Conservation (phyloP, 2,797 vertebrate genomes). For the Chelmon rostratus region DNA sequence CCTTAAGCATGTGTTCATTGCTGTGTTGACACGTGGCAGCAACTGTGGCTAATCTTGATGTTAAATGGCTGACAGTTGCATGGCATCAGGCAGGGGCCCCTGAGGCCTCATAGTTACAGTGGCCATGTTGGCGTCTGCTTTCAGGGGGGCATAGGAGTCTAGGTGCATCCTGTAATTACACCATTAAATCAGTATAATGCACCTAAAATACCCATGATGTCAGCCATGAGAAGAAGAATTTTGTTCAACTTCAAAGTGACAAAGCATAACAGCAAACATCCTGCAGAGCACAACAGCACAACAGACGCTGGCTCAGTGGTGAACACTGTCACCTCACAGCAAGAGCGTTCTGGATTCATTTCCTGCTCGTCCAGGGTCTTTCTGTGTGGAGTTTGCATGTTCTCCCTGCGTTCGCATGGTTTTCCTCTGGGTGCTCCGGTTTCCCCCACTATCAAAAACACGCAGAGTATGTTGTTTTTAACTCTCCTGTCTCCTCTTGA, state of each 20-base stretch:
- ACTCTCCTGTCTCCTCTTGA: too few species aligned
- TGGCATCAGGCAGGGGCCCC: constrained; percentile 50
- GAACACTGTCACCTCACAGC: too few species aligned
- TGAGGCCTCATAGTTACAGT: constrained; percentile 13
- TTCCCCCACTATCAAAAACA: too few species aligned
- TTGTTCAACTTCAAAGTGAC: neutral
- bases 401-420: too few species aligned
- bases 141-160: constrained; percentile 6
- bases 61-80: constrained; percentile 79
- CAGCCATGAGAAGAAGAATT: neutral
- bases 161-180: neutral
- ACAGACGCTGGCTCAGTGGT: too few species aligned
- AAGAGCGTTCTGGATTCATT: too few species aligned
- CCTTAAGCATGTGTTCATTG: constrained; percentile 81
- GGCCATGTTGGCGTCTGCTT: constrained; percentile 12
- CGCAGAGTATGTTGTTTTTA: too few species aligned
- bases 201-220: neutral
- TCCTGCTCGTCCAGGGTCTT: too few species aligned
- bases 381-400: too few species aligned
- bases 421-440: too few species aligned
- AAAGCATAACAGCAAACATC: neutral
- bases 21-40: constrained; percentile 78
- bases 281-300: too few species aligned
- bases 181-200: constrained; percentile 13
- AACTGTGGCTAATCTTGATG: constrained; percentile 81